Conservation (phyloP, 2,113 vertebrate genomes). For the Ammodytes marinus region DNA sequence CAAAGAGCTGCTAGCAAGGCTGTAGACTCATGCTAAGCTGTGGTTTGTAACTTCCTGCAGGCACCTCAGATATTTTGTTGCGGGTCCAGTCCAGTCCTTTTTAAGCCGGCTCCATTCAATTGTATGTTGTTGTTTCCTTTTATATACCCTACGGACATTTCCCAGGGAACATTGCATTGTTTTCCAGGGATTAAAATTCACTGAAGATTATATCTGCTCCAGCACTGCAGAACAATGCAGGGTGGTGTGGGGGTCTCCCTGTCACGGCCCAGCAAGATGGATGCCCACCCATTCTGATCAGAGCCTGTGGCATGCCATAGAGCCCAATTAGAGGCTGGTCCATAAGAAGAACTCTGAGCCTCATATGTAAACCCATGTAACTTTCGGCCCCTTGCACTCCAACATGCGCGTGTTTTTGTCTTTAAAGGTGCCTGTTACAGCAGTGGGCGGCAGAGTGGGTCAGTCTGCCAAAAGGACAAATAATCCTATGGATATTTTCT, state of each 20-base stretch:
- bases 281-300: slow-evolving; percentile 84
- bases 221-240: slow-evolving; percentile 78
- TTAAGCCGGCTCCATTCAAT: slow-evolving; percentile 30
- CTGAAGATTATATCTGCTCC: slow-evolving; percentile 81
- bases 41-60: neutral
- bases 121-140: slow-evolving; percentile 61
- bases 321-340: slow-evolving; percentile 74
- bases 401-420: slow-evolving; percentile 42
- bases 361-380: slow-evolving; percentile 48
- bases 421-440: slow-evolving; percentile 33
- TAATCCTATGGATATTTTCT: slow-evolving; percentile 48
- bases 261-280: slow-evolving; percentile 57
- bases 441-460: slow-evolving; percentile 1
- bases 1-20: neutral
- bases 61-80: slow-evolving; percentile 2
- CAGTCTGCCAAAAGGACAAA: slow-evolving; percentile 23
- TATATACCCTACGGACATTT: slow-evolving; percentile 59
- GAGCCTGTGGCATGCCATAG: slow-evolving; percentile 63
- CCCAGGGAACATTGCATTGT: slow-evolving; percentile 74
- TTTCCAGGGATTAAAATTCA: slow-evolving; percentile 82
- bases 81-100: slow-evolving; percentile 5
- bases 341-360: slow-evolving; percentile 55
- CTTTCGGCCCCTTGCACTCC: slow-evolving; percentile 25
- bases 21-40: neutral
- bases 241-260: slow-evolving; percentile 49